phyloP scores from a whole-genome alignment of 1,140 invertebrate species.

The Glomeris maerens region DNA sequence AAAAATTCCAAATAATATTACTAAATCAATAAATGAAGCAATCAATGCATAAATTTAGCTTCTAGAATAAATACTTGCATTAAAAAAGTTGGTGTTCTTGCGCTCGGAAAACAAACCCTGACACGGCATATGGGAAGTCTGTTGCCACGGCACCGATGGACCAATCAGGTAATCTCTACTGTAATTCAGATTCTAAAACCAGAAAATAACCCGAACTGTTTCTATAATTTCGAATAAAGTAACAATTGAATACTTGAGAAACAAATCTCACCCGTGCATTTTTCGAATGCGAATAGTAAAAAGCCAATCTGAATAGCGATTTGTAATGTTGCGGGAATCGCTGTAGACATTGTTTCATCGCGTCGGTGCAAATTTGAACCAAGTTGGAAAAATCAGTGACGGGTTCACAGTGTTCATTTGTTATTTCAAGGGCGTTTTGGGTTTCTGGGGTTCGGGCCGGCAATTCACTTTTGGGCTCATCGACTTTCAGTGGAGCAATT shows the following conservation, averaged over 20 bases:
- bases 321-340: conserved; percentile 86
- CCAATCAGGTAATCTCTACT: conserved; percentile 29
- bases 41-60: too few relatives aligned
- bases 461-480: too few relatives aligned
- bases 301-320: conserved; percentile 68
- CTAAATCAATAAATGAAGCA: background rate
- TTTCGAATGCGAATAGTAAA: conserved; percentile 64
- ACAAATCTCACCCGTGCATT: conserved; percentile 25
- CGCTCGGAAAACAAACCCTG: conserved; percentile 67
- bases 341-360: conserved; percentile 65
- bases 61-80: conserved; percentile 41
- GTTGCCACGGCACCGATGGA: conserved; percentile 21
- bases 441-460: too few relatives aligned
- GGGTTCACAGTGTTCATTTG: too few relatives aligned
- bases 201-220: conserved; percentile 4
- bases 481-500: too few relatives aligned
- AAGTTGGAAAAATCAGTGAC: background rate
- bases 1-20: background rate
- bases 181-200: conserved; percentile 25
- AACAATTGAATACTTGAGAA: background rate
- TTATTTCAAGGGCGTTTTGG: too few relatives aligned
- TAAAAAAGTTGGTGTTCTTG: conserved; percentile 76
- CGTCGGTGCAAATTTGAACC: conserved; percentile 46
- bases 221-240: background rate
- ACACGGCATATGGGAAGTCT: conserved; percentile 16